Percentiles rank a stretch among this genome's conserved stretches.
Evolutionary conservation across 2,888 invertebrate genomes (phyloP).

Genomic region (Reticulitermes lucifugus): DNA sequence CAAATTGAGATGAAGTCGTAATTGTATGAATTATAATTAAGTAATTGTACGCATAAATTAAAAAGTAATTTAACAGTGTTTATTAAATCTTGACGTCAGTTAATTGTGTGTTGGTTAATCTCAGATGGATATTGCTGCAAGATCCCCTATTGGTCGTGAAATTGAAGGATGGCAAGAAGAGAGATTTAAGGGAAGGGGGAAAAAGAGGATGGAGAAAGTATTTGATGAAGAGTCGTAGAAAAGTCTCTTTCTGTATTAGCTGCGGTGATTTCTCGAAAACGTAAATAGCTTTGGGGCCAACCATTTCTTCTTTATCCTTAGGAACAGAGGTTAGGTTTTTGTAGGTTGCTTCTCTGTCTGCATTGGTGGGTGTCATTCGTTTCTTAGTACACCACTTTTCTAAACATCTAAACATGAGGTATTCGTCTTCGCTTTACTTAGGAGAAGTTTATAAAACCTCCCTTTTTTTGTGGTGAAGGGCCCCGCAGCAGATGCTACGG

Average conservation of each 20-base stretch:
- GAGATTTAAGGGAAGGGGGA: neutral
- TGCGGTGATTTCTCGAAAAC: conserved; percentile 62
- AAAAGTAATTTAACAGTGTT: conserved; percentile 12
- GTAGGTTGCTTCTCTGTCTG: neutral
- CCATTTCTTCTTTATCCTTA: conserved; percentile 28
- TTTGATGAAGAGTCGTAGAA: conserved; percentile 38
- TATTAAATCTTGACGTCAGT: conserved; percentile 22
- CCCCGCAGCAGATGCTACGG: no score
- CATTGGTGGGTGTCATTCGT: no score
- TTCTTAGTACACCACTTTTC: neutral
- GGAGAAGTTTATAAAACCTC: no score
- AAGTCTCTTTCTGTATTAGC: conserved; percentile 34
- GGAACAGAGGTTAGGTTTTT: neutral
- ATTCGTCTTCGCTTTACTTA: no score
- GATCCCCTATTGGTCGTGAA: conserved; percentile 8
- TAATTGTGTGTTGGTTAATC: conserved; percentile 15
- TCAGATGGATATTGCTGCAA: neutral
- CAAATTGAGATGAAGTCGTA: neutral
- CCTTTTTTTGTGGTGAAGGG: no score
- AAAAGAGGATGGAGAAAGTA: neutral
- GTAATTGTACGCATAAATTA: conserved; percentile 33
- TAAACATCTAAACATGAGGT: neutral
- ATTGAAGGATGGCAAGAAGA: neutral
- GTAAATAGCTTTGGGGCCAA: conserved; percentile 62
- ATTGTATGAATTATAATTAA: neutral